phyloP scores from a whole-genome alignment of 2,797 vertebrate genomes.

The Psittacula derbiana region DNA sequence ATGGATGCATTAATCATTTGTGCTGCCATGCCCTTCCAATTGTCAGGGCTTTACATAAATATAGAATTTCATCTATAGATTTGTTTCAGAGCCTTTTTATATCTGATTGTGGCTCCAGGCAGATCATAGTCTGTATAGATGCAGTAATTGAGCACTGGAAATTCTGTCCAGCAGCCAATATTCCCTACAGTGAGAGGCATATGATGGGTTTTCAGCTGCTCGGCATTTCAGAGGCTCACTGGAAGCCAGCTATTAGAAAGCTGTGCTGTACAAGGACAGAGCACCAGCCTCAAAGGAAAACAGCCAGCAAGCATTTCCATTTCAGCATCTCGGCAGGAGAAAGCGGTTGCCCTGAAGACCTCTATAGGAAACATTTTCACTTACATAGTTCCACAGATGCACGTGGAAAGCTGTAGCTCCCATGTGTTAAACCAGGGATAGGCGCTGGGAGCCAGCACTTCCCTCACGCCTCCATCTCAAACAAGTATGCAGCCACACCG shows the following conservation, averaged over 20 bases:
- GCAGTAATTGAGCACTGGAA: background rate
- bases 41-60: background rate
- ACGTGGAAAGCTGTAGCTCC: background rate
- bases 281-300: background rate
- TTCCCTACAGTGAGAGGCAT: background rate
- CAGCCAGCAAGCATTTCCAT: background rate
- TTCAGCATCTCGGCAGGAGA: background rate
- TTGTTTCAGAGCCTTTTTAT: constrained; percentile 15
- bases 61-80: background rate
- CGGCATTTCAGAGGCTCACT: background rate
- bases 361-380: background rate
- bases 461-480: background rate
- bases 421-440: background rate
- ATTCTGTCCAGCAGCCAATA: background rate
- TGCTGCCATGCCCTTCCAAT: background rate
- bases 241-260: background rate
- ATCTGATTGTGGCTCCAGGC: constrained; percentile 2
- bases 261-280: background rate
- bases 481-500: background rate
- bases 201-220: background rate
- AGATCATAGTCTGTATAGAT: background rate
- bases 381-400: background rate
- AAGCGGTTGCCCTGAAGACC: background rate
- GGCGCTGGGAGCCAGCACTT: background rate
- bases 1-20: background rate